phyloP scores from a whole-genome alignment of 2,113 vertebrate genomes.

The Lampris incognitus region DNA sequence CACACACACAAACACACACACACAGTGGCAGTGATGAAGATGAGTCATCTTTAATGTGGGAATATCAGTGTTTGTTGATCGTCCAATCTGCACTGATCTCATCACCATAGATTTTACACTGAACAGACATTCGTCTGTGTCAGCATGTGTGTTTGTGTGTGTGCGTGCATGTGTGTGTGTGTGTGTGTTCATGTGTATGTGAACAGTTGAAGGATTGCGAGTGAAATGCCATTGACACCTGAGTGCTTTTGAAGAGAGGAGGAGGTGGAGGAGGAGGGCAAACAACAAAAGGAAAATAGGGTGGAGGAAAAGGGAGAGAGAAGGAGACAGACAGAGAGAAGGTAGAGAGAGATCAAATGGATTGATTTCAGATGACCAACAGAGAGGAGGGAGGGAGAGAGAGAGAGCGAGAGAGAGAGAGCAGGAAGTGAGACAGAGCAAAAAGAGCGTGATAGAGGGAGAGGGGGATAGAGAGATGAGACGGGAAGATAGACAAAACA shows the following conservation, averaged over 20 bases:
- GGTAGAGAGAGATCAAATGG: conserved; percentile 48
- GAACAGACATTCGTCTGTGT: conserved; percentile 45
- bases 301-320: conserved; percentile 3
- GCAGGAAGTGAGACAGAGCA: background rate
- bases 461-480: conserved; percentile 35
- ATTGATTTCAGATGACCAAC: conserved; percentile 72
- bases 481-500: conserved; percentile 46
- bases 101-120: conserved; percentile 77
- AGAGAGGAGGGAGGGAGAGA: conserved; percentile 57
- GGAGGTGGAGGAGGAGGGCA: background rate
- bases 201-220: conserved; percentile 68
- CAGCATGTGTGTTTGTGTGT: conserved; percentile 22
- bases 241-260: conserved; percentile 61
- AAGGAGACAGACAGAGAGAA: conserved; percentile 29
- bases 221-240: conserved; percentile 74
- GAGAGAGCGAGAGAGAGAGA: conserved; percentile 30
- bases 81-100: conserved; percentile 65
- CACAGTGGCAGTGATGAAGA: conserved; percentile 71
- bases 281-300: conserved; percentile 28
- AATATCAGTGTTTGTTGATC: conserved; percentile 73
- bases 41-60: conserved; percentile 64
- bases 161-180: conserved; percentile 21
- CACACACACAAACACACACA: conserved; percentile 11
- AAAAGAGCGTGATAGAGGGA: conserved; percentile 6
- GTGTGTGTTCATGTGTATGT: conserved; percentile 47